Conservation (phyloP, 2,113 vertebrate species). For the Coreoperca whiteheadi region DNA sequence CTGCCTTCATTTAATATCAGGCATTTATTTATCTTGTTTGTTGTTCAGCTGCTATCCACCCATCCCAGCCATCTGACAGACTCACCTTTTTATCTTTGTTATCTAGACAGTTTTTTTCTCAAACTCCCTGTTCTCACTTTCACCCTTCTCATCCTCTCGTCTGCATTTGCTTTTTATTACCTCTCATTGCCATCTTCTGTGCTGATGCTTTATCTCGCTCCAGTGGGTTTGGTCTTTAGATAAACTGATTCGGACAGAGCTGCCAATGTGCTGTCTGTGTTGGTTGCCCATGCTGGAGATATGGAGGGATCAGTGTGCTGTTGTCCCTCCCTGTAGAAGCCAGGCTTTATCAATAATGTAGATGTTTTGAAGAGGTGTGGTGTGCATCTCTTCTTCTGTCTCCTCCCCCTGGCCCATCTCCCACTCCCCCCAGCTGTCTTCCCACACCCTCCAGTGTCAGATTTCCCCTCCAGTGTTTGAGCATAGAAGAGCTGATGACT, state of each 20-base stretch:
- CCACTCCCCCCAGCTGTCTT: constrained; percentile 52
- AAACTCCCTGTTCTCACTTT: neutral
- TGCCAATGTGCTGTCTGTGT: constrained; percentile 17
- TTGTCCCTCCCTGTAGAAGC: constrained; percentile 65
- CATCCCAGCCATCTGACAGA: constrained; percentile 35
- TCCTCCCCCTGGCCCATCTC: constrained; percentile 41
- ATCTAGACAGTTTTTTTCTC: constrained; percentile 14
- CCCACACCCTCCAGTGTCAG: constrained; percentile 75
- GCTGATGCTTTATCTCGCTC: constrained; percentile 11
- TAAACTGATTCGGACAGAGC: neutral
- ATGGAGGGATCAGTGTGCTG: constrained; percentile 40
- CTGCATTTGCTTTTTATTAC: constrained; percentile 26
- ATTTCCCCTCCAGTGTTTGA: constrained; percentile 76
- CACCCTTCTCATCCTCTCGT: neutral
- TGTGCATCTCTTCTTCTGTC: constrained; percentile 65
- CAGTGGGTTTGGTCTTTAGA: constrained; percentile 16
- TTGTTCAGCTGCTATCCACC: constrained; percentile 37
- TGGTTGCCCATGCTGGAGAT: constrained; percentile 45
- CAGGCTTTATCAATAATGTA: constrained; percentile 83
- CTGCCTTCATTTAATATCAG: constrained; percentile 56
- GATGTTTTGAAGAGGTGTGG: constrained; percentile 77
- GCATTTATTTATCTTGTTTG: constrained; percentile 58
- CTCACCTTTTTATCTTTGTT: constrained; percentile 32
- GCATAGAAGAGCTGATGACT: constrained; percentile 78
- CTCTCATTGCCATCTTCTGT: neutral